Evolutionary conservation across 2,888 invertebrate genomes (phyloP).

Genomic region (Acanthacorydalis orientalis): DNA sequence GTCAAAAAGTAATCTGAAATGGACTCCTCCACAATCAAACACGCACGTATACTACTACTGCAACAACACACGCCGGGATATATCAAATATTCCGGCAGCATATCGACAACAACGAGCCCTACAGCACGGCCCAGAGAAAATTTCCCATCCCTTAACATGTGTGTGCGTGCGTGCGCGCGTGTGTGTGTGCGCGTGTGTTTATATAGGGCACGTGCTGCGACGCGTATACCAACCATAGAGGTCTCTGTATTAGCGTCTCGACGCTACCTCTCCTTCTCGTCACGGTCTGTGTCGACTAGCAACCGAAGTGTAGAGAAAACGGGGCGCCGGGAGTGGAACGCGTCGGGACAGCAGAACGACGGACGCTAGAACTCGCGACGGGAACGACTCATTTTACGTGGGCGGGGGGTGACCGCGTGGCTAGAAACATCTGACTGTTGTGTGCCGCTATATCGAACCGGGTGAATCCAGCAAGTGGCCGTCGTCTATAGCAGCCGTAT

Average conservation of each 20-base stretch:
- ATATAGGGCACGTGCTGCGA: no score
- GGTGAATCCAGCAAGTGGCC: constrained; percentile 14
- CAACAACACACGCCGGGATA: no score
- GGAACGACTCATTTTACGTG: constrained; percentile 22
- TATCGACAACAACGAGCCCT: no score
- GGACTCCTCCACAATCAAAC: no score
- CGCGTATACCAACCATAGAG: no score
- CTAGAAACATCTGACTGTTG: constrained; percentile 11
- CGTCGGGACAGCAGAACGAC: constrained; percentile 14
- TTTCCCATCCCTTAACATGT: no score
- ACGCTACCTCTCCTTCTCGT: not conserved
- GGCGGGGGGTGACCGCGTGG: constrained; percentile 19
- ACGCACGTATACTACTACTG: no score
- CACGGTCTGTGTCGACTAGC: not conserved
- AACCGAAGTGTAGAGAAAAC: constrained; percentile 7
- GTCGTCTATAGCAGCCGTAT: not conserved
- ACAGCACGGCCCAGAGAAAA: no score
- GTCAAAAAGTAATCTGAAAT: no score
- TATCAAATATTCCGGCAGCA: no score
- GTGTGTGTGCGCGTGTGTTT: no score
- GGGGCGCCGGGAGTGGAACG: constrained; percentile 9
- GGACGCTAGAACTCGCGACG: constrained; percentile 5
- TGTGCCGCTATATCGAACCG: not conserved
- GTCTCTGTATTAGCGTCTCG: not conserved
- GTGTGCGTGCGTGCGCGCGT: no score